These are phyloP conservation scores for Alethe castanea DNA, from an alignment of 2,113 vertebrate genomes.

Conservation along the genomic window DNA sequence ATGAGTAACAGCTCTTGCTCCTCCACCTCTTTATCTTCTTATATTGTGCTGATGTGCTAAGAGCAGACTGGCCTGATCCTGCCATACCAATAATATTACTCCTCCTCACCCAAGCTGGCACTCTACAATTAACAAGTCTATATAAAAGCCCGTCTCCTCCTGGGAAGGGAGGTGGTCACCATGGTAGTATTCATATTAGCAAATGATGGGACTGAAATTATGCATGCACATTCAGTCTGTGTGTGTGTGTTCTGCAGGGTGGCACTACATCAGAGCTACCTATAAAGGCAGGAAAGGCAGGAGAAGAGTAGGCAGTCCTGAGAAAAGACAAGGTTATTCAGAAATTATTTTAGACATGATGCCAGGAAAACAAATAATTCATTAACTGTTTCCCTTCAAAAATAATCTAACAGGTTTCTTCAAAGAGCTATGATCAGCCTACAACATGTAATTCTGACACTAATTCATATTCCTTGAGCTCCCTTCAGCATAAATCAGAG, in stretches of 20 bases:
- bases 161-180: not conserved
- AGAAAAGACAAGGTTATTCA: not conserved
- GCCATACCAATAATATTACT: not conserved
- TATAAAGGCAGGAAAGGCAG: not conserved
- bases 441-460: not conserved
- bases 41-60: not conserved
- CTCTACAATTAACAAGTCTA: not conserved
- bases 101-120: not conserved
- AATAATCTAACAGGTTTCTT: not conserved
- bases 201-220: not conserved
- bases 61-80: not conserved
- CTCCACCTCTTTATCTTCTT: not conserved
- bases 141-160: not conserved
- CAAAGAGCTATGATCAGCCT: not conserved
- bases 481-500: not conserved
- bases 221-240: not conserved
- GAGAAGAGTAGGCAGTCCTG: not conserved
- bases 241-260: not conserved
- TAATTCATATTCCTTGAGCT: not conserved
- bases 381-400: not conserved
- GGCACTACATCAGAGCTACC: not conserved
- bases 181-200: not conserved
- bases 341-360: not conserved
- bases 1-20: not conserved
- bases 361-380: not conserved